Conservation (phyloP, 2,113 vertebrate species). For the Diadophis punctatus region DNA sequence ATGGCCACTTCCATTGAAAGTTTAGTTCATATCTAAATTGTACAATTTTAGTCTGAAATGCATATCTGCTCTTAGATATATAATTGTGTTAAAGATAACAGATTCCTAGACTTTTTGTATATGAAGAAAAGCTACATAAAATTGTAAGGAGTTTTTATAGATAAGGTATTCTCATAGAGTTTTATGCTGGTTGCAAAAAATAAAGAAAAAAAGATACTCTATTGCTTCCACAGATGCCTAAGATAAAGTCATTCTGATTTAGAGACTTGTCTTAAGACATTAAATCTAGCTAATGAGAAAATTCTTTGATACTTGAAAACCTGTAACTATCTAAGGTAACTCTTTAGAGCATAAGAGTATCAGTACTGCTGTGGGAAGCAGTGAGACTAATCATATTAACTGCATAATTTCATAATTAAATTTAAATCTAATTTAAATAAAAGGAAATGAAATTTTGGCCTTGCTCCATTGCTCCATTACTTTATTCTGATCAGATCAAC, state of each 20-base stretch:
- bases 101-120: not conserved
- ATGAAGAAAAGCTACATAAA: not conserved
- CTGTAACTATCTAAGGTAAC: not conserved
- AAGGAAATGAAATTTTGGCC: not conserved
- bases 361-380: not conserved
- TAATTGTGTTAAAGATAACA: not conserved
- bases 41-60: not conserved
- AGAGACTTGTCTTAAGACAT: not conserved
- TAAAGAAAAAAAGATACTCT: not conserved
- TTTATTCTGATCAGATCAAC: not conserved
- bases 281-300: not conserved
- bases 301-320: not conserved
- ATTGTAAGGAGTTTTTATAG: not conserved
- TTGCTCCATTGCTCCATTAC: not conserved
- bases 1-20: not conserved
- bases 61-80: not conserved
- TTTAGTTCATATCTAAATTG: not conserved
- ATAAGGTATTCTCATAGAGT: not conserved
- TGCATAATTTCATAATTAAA: not conserved
- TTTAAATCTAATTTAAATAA: not conserved
- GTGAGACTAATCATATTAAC: not conserved
- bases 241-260: not conserved
- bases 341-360: not conserved
- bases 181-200: not conserved
- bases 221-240: not conserved